A percentile compares a stretch with the other conserved stretches of the same genome.
Evolutionary conservation across 2,797 vertebrate species (phyloP).

Genomic region (Catostomus latipinnis): DNA sequence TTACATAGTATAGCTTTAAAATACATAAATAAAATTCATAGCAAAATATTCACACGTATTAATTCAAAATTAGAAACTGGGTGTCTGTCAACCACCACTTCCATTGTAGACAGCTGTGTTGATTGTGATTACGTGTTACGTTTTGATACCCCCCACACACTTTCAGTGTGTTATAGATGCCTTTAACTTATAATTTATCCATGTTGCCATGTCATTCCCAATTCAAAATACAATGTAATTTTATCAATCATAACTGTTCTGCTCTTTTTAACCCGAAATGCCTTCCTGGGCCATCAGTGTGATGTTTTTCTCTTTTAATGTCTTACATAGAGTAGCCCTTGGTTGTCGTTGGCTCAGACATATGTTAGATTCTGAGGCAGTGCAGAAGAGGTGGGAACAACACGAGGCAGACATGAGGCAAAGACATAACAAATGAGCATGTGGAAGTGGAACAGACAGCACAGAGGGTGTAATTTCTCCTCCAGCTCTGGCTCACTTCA

Average conservation of each 20-base stretch:
- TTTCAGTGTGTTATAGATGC: too few species aligned
- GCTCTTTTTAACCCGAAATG: not conserved
- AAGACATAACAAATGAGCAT: conserved; percentile 51
- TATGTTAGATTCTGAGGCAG: conserved; percentile 39
- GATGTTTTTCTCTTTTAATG: not conserved
- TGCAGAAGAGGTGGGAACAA: conserved; percentile 7
- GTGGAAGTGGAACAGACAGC: conserved; percentile 40
- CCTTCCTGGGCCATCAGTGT: not conserved
- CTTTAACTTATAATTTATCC: too few species aligned
- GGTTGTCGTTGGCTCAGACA: conserved; percentile 42
- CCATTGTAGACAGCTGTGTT: too few species aligned
- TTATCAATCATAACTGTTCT: too few species aligned
- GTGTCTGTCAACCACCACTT: too few species aligned
- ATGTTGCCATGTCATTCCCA: too few species aligned
- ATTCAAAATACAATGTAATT: not conserved
- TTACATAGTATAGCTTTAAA: too few species aligned
- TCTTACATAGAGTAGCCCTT: conserved; percentile 7
- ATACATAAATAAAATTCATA: too few species aligned
- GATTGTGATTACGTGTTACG: too few species aligned
- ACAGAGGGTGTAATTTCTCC: conserved; percentile 38
- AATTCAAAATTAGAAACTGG: too few species aligned
- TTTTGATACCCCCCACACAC: too few species aligned
- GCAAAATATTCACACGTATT: too few species aligned
- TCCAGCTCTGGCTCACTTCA: conserved; percentile 35
- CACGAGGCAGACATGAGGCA: conserved; percentile 37